Base-by-base conservation (phyloP, 2,113 vertebrate genomes). In the Carlito syrichta region DNA sequence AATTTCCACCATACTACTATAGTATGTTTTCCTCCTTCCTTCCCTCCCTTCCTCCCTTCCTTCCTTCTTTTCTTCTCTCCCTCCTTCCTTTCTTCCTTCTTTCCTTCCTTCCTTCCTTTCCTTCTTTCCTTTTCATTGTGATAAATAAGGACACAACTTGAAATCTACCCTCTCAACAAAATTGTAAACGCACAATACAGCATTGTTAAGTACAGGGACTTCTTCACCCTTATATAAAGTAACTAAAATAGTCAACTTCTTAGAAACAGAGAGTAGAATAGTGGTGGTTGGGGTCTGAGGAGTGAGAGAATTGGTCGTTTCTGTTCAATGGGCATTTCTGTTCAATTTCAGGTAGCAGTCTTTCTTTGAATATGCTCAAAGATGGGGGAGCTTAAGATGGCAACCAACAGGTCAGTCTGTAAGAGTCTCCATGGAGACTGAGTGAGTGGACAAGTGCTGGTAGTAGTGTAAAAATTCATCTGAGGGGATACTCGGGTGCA, bases 21-120 rank as follows among this genome's bases (percentile, higher is more conserved):
- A n/a, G n/a, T n/a, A n/a, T n/a, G n/a, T n/a, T n/a, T n/a, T n/a
- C 58, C 71, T 20, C 79, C 6, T 30, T 23, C 66, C 93, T 90
- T 60, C 79, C 91, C 38, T 87, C 45, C 40, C 9, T 20, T 68
- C 40, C 27, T 63, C 45, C 3, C 1, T 6, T n/a, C 3, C 10
- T 83, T 32, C 6, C 84, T 58, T 69, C 17, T 50, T 8, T n/a
- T 35, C 25, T 3, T 45, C 9, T 60, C 7, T 23, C 7, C 50
- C 32, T 32, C 4, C 35, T 12, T 14, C 58, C 50, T 52, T 52
- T 13, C 4, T 13, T 27, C 40, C 4, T 13, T 27, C 40, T 7
- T 74, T 40, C 19, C n/a, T n/a, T n/a, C n/a, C n/a, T n/a, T n/a
- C n/a, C n/a, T n/a, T n/a, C n/a, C n/a, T 7, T 74, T 40, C 19